These are phyloP conservation scores for Maccullochella peelii DNA, from an alignment of 2,113 vertebrate genomes.

Conservation along the genomic window DNA sequence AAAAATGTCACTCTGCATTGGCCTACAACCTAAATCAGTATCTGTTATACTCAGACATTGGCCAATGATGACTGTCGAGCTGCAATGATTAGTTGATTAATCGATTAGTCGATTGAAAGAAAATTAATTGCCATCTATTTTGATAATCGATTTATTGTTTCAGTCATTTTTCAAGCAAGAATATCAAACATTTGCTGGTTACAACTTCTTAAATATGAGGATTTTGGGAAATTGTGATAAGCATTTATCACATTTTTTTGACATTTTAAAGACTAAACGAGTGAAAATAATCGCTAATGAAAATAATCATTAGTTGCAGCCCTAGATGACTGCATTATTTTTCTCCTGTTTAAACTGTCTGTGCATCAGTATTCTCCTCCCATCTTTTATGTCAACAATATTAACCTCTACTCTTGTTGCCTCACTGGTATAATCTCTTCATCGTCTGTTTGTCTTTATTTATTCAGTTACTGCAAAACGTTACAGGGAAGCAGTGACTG, in stretches of 20 bases:
- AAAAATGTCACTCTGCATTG: neutral
- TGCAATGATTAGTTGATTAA: too few species aligned
- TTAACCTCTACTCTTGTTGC: neutral
- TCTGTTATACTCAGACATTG: neutral
- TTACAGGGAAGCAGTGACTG: conserved; percentile 7
- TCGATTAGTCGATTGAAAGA: too few species aligned
- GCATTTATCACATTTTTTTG: too few species aligned
- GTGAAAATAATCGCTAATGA: too few species aligned
- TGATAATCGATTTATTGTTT: too few species aligned
- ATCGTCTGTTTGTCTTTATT: neutral
- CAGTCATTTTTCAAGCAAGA: too few species aligned
- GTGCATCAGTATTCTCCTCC: neutral
- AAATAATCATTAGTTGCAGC: too few species aligned
- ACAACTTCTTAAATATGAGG: too few species aligned
- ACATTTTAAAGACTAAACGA: too few species aligned
- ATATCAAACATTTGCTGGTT: too few species aligned
- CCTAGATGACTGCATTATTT: neutral
- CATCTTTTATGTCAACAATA: neutral
- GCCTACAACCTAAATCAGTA: neutral
- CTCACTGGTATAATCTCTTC: neutral
- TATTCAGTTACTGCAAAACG: neutral
- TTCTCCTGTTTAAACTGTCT: neutral
- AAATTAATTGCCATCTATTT: too few species aligned
- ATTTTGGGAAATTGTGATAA: too few species aligned
- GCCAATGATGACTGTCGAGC: neutral